These are phyloP conservation scores for Penelope pileata DNA, from an alignment of 2,113 vertebrate genomes.

Conservation along the genomic window DNA sequence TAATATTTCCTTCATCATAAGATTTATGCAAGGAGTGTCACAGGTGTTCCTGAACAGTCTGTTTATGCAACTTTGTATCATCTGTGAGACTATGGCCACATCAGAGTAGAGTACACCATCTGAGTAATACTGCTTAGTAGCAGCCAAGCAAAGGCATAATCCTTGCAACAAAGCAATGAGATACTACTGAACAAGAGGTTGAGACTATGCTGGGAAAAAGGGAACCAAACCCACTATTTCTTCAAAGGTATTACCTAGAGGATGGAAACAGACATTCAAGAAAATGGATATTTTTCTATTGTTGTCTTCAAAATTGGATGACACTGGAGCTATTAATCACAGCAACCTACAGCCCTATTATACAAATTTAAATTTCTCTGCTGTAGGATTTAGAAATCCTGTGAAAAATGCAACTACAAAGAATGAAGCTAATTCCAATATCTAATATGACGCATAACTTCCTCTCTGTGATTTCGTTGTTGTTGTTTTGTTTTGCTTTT, in stretches of 20 bases:
- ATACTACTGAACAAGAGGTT: neutral
- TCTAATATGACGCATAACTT: neutral
- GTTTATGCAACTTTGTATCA: neutral
- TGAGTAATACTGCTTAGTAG: neutral
- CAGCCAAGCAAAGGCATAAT: neutral
- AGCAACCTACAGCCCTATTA: neutral
- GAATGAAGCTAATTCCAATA: neutral
- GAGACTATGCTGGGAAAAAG: neutral
- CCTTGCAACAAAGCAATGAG: neutral
- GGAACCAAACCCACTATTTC: neutral
- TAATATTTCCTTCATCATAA: neutral
- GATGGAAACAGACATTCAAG: neutral
- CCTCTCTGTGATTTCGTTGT: neutral
- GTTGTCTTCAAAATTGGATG: neutral
- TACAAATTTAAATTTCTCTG: neutral
- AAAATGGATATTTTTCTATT: neutral
- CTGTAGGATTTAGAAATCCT: neutral
- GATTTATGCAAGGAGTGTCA: neutral
- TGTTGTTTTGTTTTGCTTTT: neutral
- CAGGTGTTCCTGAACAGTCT: neutral
- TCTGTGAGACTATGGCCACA: neutral
- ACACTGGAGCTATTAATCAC: neutral
- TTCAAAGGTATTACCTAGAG: neutral
- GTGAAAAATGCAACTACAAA: neutral
- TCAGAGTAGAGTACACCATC: neutral